Conservation (phyloP, 2,797 vertebrate species). For the Acomys russatus region DNA sequence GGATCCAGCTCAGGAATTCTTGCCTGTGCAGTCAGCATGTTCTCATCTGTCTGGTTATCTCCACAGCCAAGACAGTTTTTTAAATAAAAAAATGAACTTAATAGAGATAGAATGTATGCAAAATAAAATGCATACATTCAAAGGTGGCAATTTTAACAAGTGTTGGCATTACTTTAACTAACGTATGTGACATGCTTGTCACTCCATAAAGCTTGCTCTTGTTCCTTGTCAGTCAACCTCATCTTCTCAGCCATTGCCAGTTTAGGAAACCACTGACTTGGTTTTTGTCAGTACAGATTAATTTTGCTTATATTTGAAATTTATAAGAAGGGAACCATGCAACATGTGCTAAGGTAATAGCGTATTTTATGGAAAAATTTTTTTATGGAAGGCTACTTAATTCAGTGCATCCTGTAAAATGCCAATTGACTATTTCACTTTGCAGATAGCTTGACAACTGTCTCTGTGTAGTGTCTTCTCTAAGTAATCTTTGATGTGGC, state of each 20-base stretch:
- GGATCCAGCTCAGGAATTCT: neutral
- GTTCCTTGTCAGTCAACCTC: neutral
- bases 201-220: neutral
- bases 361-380: neutral
- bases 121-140: slow-evolving; percentile 23
- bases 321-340: neutral
- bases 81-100: neutral
- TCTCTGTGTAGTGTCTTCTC: neutral
- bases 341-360: neutral
- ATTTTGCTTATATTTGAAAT: slow-evolving; percentile 29
- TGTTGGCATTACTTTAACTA: neutral
- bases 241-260: neutral
- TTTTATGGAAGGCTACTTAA: neutral
- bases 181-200: neutral
- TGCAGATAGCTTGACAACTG: neutral
- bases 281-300: slow-evolving; percentile 5
- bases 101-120: neutral
- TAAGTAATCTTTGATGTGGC: neutral
- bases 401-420: neutral
- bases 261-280: neutral
- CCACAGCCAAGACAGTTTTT: neutral
- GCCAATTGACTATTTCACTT: neutral
- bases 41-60: neutral
- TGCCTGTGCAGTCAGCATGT: fast-evolving
- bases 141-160: slow-evolving; percentile 23